Evolutionary conservation across 2,113 vertebrate genomes (phyloP).

Genomic region (Eurystomus gularis): DNA sequence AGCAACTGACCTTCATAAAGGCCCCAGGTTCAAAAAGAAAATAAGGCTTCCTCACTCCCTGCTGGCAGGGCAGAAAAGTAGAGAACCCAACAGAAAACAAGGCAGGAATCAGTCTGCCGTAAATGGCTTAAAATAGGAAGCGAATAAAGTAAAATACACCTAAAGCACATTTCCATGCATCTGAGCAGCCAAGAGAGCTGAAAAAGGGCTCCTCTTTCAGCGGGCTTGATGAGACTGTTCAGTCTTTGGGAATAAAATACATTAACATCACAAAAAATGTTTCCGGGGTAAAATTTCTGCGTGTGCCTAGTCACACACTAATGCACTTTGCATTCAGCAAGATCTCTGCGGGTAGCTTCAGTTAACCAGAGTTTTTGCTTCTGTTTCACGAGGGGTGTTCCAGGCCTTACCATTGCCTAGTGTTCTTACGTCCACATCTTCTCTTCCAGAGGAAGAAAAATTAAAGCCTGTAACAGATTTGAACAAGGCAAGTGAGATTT

Average conservation of each 20-base stretch:
- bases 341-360: neutral
- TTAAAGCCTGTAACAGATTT: constrained; percentile 86
- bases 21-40: neutral
- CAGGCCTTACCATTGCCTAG: constrained; percentile 89
- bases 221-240: neutral
- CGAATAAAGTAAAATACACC: neutral
- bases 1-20: neutral
- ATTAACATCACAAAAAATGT: neutral
- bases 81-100: neutral
- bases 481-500: neutral
- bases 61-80: neutral
- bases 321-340: neutral
- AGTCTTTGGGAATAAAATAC: neutral
- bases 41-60: neutral
- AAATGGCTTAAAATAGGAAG: neutral
- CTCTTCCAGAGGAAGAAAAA: constrained; percentile 96
- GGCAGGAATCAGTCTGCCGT: neutral
- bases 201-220: neutral
- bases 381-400: neutral
- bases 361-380: neutral
- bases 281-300: neutral
- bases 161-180: neutral
- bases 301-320: neutral
- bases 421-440: constrained; percentile 96
- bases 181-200: neutral